Evolutionary conservation across 92 coral and sea anemone species (phyloP).

Genomic region (Paramuricea clavata): DNA sequence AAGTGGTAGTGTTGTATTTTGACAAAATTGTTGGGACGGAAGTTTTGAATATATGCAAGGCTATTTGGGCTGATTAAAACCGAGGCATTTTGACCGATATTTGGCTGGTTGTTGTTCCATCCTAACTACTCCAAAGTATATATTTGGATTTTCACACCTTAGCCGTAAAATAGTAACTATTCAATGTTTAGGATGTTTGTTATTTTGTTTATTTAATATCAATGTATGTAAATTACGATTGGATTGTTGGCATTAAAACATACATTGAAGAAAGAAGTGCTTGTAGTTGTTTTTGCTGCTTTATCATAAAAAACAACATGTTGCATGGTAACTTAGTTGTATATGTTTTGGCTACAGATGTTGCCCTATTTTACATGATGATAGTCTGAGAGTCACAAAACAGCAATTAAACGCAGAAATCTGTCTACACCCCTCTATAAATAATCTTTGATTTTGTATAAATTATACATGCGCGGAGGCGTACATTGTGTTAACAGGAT

Average conservation of each 20-base stretch:
- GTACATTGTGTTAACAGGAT: not conserved
- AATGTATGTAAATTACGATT: not conserved
- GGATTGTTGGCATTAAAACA: not conserved
- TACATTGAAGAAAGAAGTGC: not conserved
- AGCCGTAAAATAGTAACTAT: not conserved
- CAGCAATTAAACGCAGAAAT: not conserved
- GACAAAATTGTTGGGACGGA: too few species aligned
- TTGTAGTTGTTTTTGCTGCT: too few species aligned
- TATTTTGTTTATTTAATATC: not conserved
- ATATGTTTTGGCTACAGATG: too few species aligned
- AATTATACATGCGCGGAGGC: not conserved
- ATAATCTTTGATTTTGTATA: not conserved
- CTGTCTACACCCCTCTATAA: conserved; percentile 2
- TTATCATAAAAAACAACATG: too few species aligned
- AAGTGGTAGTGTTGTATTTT: too few species aligned
- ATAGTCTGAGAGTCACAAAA: not conserved
- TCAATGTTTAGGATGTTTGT: not conserved
- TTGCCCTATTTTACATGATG: not conserved
- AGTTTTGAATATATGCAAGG: too few species aligned
- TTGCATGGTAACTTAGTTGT: too few species aligned
- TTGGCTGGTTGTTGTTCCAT: too few species aligned
- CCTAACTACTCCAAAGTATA: too few species aligned
- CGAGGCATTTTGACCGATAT: too few species aligned
- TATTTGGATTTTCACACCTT: too few species aligned
- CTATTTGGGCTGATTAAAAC: too few species aligned